phyloP scores from a whole-genome alignment of 2,888 invertebrate genomes.

The Eurytoma adleriae region DNA sequence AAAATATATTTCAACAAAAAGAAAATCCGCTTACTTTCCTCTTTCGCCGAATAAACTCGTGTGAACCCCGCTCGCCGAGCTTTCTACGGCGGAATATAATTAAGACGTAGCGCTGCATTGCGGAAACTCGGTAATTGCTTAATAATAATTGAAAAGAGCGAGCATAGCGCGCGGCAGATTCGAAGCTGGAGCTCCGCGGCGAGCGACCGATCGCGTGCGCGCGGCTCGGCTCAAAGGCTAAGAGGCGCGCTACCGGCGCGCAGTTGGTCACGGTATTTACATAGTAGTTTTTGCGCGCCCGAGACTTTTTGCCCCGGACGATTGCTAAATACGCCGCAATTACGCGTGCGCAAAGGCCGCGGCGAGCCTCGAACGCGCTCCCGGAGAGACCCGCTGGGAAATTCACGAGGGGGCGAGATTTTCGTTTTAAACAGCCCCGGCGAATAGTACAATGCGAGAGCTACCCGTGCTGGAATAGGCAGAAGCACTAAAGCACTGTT shows the following conservation, averaged over 20 bases:
- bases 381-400: background rate
- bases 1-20: too few relatives aligned
- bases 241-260: background rate
- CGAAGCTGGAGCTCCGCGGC: conserved; percentile 27
- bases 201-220: background rate
- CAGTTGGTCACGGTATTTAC: conserved; percentile 51
- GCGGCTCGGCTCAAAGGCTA: background rate
- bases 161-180: background rate
- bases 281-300: conserved; percentile 32
- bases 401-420: too few relatives aligned
- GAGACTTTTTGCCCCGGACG: background rate
- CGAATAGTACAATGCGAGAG: too few relatives aligned
- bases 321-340: conserved; percentile 23
- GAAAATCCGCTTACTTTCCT: too few relatives aligned
- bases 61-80: background rate
- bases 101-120: conserved; percentile 47
- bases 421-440: too few relatives aligned
- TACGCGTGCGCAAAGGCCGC: background rate
- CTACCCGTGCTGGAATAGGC: too few relatives aligned
- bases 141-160: conserved; percentile 54
- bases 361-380: background rate
- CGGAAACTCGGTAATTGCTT: conserved; percentile 51
- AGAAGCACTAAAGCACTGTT: too few relatives aligned
- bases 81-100: conserved; percentile 29
- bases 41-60: too few relatives aligned